phyloP scores from a whole-genome alignment of 2,888 invertebrate genomes.

The Tuta absoluta region DNA sequence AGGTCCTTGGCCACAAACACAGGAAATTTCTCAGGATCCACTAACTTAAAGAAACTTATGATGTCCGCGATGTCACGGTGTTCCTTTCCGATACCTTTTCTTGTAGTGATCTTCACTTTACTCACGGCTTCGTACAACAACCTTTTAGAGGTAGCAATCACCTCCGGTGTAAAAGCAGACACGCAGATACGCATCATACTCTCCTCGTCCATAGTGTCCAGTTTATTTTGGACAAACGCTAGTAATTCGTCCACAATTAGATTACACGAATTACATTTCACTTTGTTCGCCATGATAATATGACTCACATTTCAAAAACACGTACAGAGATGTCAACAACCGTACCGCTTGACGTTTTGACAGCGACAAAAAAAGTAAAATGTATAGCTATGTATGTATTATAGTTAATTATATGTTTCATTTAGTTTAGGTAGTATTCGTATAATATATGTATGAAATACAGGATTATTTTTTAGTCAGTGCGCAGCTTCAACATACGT shows the following conservation, averaged over 20 bases:
- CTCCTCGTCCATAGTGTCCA: neutral
- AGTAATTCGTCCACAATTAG: neutral
- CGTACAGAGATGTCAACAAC: neutral
- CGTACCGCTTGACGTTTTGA: neutral
- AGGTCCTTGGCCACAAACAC: conserved; percentile 29
- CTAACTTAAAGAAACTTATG: neutral
- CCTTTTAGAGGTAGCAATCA: conserved; percentile 1
- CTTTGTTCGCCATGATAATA: neutral
- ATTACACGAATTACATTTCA: conserved; percentile 15
- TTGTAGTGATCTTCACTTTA: neutral
- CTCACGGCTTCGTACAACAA: neutral
- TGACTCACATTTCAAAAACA: neutral
- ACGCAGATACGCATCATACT: neutral
- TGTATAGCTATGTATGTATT: no score
- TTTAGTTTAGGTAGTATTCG: no score
- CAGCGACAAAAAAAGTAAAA: neutral
- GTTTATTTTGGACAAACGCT: conserved; percentile 13
- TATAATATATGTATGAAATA: no score
- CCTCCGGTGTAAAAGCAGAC: neutral
- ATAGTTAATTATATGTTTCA: no score
- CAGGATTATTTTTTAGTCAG: no score
- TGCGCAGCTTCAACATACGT: no score
- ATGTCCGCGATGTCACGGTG: conserved; percentile 11
- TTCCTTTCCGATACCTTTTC: conserved; percentile 7
- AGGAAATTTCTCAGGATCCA: conserved; percentile 28